These are phyloP conservation scores for Stegostoma tigrinum DNA, from an alignment of 2,113 vertebrate genomes.

Conservation along the genomic window DNA sequence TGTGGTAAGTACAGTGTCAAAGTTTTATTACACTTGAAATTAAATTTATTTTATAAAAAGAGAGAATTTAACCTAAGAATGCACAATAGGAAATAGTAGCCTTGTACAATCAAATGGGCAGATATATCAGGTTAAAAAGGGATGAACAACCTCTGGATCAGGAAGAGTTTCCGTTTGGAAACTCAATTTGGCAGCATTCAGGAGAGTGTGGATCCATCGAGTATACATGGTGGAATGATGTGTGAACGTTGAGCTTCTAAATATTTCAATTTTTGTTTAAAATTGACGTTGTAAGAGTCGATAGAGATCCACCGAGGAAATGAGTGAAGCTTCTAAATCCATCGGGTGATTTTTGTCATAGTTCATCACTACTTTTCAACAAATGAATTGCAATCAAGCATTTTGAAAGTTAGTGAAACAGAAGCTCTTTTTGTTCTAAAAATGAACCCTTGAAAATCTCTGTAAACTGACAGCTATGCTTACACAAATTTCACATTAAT, in stretches of 20 bases:
- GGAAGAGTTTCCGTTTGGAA: neutral
- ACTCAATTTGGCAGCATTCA: neutral
- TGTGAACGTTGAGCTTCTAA: neutral
- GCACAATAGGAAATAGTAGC: neutral
- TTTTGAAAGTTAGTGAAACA: neutral
- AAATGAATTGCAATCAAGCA: neutral
- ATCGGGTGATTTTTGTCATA: neutral
- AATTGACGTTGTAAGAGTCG: too few relatives aligned
- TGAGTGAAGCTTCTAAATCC: neutral
- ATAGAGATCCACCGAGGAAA: neutral
- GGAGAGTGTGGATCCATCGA: neutral
- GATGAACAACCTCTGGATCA: too few relatives aligned
- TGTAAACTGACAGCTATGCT: neutral
- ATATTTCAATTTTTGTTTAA: neutral
- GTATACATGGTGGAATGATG: neutral
- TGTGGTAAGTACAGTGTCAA: slow-evolving; percentile 64
- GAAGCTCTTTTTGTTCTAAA: neutral
- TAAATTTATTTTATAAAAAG: neutral
- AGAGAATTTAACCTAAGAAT: neutral
- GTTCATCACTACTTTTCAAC: neutral
- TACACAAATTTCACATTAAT: neutral
- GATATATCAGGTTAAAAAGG: neutral
- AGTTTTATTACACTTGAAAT: neutral
- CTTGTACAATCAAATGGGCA: neutral
- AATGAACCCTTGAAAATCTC: neutral